Evolutionary conservation across 2,113 vertebrate genomes (phyloP), one percentile per base, ranked within the genome.

Genomic region (Dermatemys mawii): DNA sequence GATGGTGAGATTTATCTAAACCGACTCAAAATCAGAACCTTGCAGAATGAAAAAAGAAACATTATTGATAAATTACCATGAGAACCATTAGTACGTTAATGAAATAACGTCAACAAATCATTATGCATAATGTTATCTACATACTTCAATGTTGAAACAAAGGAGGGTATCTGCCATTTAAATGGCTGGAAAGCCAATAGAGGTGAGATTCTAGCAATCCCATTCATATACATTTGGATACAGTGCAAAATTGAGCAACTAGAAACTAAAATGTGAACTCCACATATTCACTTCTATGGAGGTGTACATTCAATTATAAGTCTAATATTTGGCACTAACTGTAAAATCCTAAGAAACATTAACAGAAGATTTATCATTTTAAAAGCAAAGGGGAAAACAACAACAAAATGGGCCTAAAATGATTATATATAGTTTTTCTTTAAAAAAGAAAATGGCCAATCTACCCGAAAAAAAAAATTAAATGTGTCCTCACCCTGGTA

Each of bases 171-270:
- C 75, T 83, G 19, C 9, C 22, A 35, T 60, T 70, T 79, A 46
- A 85, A 75, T 38, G 8, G 6, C 35, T 86, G 26, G 80, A 80
- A 82, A 78, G 46, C 5, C 57, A 85, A 44, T 0, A 1, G 10
- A 10, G 60, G 4, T 5, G 32, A 32, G 29, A 55, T 85, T 53
- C 24, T 70, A 53, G 83, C 27, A 70, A 14, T 84, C 67, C 38
- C 0, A 0, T 35, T 78, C 49, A 29, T n/a, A 29, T 53, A 53
- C 51, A 53, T 53, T 53, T n/a, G 11, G 70, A 76, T 78, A 57
- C 67, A 78, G 55, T 13, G 55, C 27, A 29, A 57, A 57, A 5
- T 12, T 6, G 26, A 57, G 55, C 27, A 57, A 57, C 55, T 57
- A 57, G 26, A 27, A 57, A 57, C 55, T 57, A 57, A 53, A 53